Evolutionary conservation across 2,888 invertebrate genomes (phyloP).

Genomic region (Pseudoips prasinana): DNA sequence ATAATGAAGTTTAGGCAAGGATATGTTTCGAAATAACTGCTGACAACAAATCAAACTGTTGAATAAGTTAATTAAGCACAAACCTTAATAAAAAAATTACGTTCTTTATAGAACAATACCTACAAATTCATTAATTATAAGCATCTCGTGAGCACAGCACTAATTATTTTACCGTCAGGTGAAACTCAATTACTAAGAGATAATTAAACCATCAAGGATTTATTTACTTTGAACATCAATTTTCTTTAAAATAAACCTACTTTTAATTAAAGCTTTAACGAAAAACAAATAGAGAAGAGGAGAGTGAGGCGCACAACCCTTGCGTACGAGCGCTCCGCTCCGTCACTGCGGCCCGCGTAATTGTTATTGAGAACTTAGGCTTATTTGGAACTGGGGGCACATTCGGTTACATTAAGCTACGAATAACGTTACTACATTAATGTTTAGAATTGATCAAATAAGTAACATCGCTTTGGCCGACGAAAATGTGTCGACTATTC

Average conservation of each 20-base stretch:
- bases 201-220: conserved; percentile 79
- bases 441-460: not conserved
- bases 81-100: too few species aligned
- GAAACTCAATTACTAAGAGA: conserved; percentile 78
- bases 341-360: conserved; percentile 42
- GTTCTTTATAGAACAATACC: conserved; percentile 27
- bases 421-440: not conserved
- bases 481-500: conserved; percentile 10
- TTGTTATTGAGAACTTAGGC: conserved; percentile 41
- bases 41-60: too few species aligned
- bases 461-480: conserved; percentile 10
- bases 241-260: conserved; percentile 79
- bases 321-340: conserved; percentile 42
- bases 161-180: conserved; percentile 69
- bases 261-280: conserved; percentile 80
- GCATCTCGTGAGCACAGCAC: conserved; percentile 47
- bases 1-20: too few species aligned
- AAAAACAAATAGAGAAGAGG: conserved; percentile 74
- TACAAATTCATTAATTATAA: conserved; percentile 49
- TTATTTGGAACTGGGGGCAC: conserved; percentile 13
- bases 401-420: conserved; percentile 9
- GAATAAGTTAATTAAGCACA: too few species aligned
- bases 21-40: too few species aligned
- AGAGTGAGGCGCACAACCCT: conserved; percentile 66
- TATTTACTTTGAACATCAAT: conserved; percentile 79